Base-by-base conservation (phyloP, 1,140 invertebrate species). In the Brachionus angularis region DNA sequence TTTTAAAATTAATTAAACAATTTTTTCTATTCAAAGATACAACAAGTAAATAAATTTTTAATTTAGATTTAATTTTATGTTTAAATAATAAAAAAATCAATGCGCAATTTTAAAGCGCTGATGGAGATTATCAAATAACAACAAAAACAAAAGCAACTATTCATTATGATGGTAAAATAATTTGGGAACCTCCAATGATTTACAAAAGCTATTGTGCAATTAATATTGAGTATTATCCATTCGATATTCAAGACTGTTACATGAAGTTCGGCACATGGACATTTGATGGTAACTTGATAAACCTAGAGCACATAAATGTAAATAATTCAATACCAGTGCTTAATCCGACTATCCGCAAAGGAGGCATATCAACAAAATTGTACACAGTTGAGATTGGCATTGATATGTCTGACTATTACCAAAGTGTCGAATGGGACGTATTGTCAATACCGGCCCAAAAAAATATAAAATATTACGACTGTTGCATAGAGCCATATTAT, bases 211-310 rank as follows among this genome's bases (percentile, higher is more conserved):
- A 91, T 0, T 98, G 95, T 77, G 89, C 93, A 80, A 94, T 94
- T 14, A 46, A 62, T 29, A 62, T 98, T 0, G 90, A 97, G 79
- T 98, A 93, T 82, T 98, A 94, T 80, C 92, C 91, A 0, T 96
- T 96, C 80, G 92, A 95, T 78, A 89, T 96, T 77, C 95, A 98
- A 79, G 91, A 88, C 70, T 95, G 92, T 77, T 87, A 88, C 33
- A 88, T 95, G 88, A 95, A 96, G 86, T 93, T 97, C 77, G 93
- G 93, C 83, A 90, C 88, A 86, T 94, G 91, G 93, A 94, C 92
- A n/a, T 96, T 95, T 86, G 91, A 94, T 84, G 92, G 91, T 84
- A 90, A 90, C 85, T 91, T 95, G 87, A 91, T 95, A 16, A 81
- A 84, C 73, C 73, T 84, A 31, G 75, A 81, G 31, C 83, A 84